Evolutionary conservation across 92 coral and sea anemone genomes (phyloP).

Genomic region (Parazoanthus darwini): DNA sequence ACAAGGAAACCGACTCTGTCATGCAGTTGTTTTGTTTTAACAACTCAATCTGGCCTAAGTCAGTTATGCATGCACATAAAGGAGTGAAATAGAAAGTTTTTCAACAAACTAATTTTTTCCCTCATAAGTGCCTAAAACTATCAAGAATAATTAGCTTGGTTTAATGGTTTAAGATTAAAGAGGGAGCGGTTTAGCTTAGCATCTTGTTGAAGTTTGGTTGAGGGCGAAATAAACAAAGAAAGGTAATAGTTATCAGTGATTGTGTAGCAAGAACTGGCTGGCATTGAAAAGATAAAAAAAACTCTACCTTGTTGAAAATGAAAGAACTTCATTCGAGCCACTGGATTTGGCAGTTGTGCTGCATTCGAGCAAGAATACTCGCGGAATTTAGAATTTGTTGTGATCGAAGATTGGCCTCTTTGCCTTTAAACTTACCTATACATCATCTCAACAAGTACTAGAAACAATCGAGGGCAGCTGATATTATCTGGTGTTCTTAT

Average conservation of each 20-base stretch:
- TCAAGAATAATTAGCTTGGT: conserved; percentile 20
- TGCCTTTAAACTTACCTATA: not conserved
- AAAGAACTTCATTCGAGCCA: not conserved
- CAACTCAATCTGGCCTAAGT: not conserved
- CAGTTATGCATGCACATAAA: not conserved
- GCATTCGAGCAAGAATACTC: not conserved
- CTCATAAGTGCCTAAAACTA: not conserved
- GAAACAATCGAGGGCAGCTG: conserved; percentile 31
- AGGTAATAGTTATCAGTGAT: conserved; percentile 18
- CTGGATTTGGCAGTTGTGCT: not conserved
- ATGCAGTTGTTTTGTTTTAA: no score
- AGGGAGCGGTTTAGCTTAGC: not conserved
- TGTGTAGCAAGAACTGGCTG: conserved; percentile 10
- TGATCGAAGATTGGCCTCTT: not conserved
- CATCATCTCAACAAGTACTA: not conserved
- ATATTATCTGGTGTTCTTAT: conserved; percentile 1
- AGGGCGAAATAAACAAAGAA: conserved; percentile 23
- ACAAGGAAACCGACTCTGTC: not conserved
- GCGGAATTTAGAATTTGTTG: not conserved
- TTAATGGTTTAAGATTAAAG: not conserved
- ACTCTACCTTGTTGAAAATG: not conserved
- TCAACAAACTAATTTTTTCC: not conserved
- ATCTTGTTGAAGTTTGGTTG: conserved; percentile 28
- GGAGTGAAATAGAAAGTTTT: not conserved
- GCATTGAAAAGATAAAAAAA: conserved; percentile 23